These are phyloP conservation scores for Zapornia atra DNA, from an alignment of 2,113 vertebrate species.

Conservation along the genomic window DNA sequence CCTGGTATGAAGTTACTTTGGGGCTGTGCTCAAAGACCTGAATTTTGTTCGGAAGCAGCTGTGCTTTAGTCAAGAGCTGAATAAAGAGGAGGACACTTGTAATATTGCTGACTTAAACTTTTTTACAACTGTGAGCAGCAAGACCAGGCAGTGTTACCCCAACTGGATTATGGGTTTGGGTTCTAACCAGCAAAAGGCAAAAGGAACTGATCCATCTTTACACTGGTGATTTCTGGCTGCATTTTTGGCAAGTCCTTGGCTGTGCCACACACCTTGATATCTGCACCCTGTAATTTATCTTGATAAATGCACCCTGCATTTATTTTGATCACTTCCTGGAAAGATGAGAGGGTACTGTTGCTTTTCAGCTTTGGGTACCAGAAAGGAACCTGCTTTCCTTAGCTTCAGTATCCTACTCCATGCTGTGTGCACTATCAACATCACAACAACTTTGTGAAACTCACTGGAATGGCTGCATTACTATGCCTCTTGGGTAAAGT, in stretches of 20 bases:
- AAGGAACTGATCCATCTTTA: neutral
- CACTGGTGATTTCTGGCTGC: rapidly evolving
- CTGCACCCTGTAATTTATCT: neutral
- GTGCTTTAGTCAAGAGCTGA: neutral
- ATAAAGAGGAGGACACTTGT: neutral
- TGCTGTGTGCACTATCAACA: neutral
- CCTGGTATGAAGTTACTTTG: neutral
- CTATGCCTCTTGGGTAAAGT: neutral
- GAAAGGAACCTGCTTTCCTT: neutral
- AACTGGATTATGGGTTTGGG: neutral
- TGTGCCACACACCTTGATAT: neutral
- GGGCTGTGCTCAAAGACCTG: neutral
- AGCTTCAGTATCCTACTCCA: neutral
- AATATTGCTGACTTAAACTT: neutral
- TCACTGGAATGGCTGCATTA: neutral
- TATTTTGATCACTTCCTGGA: neutral
- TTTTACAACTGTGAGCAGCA: neutral
- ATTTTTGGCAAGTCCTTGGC: neutral
- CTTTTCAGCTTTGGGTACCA: neutral
- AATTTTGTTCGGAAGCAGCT: neutral
- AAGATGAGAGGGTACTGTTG: neutral
- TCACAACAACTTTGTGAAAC: neutral
- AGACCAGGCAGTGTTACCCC: neutral
- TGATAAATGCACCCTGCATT: neutral
- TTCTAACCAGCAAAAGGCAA: neutral